phyloP scores from a whole-genome alignment of 1,140 invertebrate species.

The Varroa destructor region DNA sequence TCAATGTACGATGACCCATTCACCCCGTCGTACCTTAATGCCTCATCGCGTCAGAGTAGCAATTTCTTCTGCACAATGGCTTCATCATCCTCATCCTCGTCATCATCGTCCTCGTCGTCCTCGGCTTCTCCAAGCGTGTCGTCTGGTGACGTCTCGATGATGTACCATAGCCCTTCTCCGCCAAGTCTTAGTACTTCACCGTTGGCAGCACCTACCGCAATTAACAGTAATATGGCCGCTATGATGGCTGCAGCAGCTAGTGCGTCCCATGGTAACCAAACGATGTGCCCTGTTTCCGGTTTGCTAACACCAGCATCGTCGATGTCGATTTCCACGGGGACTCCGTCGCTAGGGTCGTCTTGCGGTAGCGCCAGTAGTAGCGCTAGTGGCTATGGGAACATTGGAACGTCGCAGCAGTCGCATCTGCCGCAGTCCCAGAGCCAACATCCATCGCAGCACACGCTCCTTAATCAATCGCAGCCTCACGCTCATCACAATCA shows the following conservation, averaged over 20 bases:
- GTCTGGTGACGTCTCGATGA: neutral
- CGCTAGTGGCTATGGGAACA: too few relatives aligned
- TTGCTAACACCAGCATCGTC: too few relatives aligned
- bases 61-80: neutral
- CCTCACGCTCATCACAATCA: too few relatives aligned
- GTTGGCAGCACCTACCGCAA: too few relatives aligned
- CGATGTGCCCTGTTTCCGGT: neutral
- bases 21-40: conserved; percentile 24
- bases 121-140: neutral
- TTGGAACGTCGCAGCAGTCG: too few relatives aligned
- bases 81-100: neutral
- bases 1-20: conserved; percentile 22
- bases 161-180: conserved; percentile 10
- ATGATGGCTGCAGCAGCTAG: neutral
- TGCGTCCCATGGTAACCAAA: neutral
- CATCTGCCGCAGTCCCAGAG: too few relatives aligned
- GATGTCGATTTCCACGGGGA: too few relatives aligned
- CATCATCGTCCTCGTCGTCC: neutral
- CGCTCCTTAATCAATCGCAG: too few relatives aligned
- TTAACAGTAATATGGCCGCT: neutral
- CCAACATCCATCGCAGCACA: too few relatives aligned
- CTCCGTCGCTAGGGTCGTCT: too few relatives aligned
- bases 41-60: neutral
- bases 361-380: too few relatives aligned
- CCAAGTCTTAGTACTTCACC: conserved; percentile 5